These are phyloP conservation scores for Macquaria australasica DNA, from an alignment of 2,113 vertebrate species.

Conservation along the genomic window DNA sequence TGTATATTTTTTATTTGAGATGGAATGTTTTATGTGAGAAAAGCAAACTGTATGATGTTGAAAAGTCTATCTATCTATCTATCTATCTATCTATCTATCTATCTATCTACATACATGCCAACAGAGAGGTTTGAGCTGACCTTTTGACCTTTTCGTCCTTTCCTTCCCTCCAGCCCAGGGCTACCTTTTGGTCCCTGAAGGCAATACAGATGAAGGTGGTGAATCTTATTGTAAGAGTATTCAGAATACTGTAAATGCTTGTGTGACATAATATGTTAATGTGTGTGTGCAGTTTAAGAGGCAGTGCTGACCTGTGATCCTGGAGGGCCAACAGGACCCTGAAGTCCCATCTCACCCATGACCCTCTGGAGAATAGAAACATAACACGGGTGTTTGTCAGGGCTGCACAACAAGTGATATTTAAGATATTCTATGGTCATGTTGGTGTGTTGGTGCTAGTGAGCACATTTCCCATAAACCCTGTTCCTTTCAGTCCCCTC, in stretches of 20 bases:
- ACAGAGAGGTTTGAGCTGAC: constrained; percentile 67
- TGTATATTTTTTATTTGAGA: neutral
- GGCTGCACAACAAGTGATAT: neutral
- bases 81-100: too few relatives aligned
- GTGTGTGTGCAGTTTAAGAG: neutral
- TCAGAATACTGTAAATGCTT: neutral
- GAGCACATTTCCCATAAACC: neutral
- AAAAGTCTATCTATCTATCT: too few relatives aligned
- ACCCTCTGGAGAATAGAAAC: constrained; percentile 68
- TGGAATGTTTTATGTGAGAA: neutral
- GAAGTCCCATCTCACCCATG: constrained; percentile 76
- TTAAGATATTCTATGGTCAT: neutral
- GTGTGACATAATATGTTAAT: neutral
- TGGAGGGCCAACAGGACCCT: constrained; percentile 71
- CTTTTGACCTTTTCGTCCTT: constrained; percentile 86
- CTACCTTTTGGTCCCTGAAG: constrained; percentile 81
- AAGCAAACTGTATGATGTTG: neutral
- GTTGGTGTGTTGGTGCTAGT: neutral
- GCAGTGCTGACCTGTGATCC: constrained; percentile 79
- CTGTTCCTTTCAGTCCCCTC: too few relatives aligned
- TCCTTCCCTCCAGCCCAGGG: constrained; percentile 77
- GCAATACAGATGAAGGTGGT: neutral
- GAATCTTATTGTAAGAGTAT: neutral
- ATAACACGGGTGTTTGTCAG: neutral
- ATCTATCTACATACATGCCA: too few relatives aligned